Base-by-base conservation (phyloP, 2,113 vertebrate genomes). In the Dromas ardeola region DNA sequence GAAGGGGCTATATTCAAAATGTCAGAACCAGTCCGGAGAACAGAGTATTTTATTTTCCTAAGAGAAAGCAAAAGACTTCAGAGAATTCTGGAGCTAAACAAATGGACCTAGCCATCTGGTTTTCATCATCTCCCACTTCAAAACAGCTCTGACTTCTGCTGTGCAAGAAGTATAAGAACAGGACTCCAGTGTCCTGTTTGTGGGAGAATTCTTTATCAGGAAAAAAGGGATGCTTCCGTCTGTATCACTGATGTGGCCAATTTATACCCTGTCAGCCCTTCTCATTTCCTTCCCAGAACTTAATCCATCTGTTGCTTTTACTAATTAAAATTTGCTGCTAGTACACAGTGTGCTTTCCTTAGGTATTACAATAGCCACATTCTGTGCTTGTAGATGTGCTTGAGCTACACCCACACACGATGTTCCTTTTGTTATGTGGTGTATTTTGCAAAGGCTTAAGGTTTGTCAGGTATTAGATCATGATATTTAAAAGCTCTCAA, bases 71-170 rank as follows among this genome's bases (percentile, higher is more conserved):
- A 83, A 80, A 83, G 53, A 78, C 59, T 95, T 96, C 32, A 66
- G 82, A 80, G 59, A 91, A 78, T 86, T 95, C n/a, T 86, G 38
- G 49, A 94, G 53, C 76, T 81, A 40, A 86, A 45, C 42, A 95
- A 88, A 95, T 65, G 58, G 55, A 53, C 34, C 22, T 83, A 86
- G 32, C 49, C n/a, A 50, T 92, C 59, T 96, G 91, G 18, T 77
- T 94, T 94, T 95, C 72, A 81, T 95, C 5, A 84, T 84, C 45
- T 90, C 13, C 47, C 42, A 42, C 55, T 94, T 91, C 71, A 92
- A 94, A 97, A 77, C n/a, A 74, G 23, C 50, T 82, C 81, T 91
- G 59, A 70, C 22, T 62, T 40, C 27, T 40, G n/a, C 45, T 90
- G 42, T 86, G 50, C n/a, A 78, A 43, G 55, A 81, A 84, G 11